Conservation (phyloP, 2,888 invertebrate genomes). For the Cataglyphis livida region DNA sequence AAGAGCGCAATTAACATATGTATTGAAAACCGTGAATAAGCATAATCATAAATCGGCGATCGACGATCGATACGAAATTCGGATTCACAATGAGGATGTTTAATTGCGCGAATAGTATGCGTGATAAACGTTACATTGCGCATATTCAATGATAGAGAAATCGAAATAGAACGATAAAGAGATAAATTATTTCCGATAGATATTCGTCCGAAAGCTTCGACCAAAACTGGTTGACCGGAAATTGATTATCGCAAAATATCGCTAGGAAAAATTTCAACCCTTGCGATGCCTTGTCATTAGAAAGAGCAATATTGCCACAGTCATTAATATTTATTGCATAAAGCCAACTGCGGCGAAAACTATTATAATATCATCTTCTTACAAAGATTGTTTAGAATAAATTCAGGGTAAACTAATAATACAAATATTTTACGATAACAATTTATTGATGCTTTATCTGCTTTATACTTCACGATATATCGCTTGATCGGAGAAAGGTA, state of each 20-base stretch:
- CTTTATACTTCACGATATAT: neutral
- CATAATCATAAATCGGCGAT: constrained; percentile 3
- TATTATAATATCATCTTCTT: neutral
- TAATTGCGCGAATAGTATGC: constrained; percentile 20
- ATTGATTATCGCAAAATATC: constrained; percentile 60
- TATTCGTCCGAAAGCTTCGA: constrained; percentile 40
- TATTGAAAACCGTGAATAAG: constrained; percentile 5
- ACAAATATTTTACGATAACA: neutral
- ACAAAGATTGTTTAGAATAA: neutral
- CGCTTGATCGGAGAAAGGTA: neutral
- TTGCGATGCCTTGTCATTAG: neutral
- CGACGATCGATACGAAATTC: neutral
- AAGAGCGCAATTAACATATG: neutral
- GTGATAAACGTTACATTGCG: constrained; percentile 59
- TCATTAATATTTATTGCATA: neutral
- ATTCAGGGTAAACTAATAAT: neutral
- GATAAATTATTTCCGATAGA: constrained; percentile 75
- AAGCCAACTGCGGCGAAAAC: neutral
- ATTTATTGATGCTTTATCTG: neutral
- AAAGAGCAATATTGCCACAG: neutral
- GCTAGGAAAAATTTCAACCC: constrained; percentile 65
- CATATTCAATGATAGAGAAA: constrained; percentile 32
- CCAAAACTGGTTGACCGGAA: constrained; percentile 73
- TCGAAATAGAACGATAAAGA: constrained; percentile 63
- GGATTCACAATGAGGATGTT: neutral